A percentile compares a stretch with the other conserved stretches of the same genome.
Evolutionary conservation across 2,888 invertebrate genomes (phyloP).

Genomic region (Andrena praecox): DNA sequence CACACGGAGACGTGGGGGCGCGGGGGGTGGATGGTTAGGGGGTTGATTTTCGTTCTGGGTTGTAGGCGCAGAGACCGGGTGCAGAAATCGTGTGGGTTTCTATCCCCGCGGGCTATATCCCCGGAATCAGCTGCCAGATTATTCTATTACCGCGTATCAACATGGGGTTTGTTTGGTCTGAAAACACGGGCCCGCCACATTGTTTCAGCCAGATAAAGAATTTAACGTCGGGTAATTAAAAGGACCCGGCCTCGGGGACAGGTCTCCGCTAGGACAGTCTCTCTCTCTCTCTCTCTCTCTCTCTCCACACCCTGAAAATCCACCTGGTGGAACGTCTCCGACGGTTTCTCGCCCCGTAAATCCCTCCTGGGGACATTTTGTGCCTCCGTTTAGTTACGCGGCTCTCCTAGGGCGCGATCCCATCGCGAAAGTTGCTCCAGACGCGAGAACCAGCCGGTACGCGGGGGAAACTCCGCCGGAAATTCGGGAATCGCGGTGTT

Average conservation of each 20-base stretch:
- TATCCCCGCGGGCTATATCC: conserved; percentile 84
- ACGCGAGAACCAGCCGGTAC: not conserved
- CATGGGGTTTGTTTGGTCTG: conserved; percentile 89
- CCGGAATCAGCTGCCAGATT: conserved; percentile 87
- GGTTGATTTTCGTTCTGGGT: conserved; percentile 80
- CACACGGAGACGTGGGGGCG: conserved; percentile 42
- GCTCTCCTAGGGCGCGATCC: not conserved
- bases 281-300: not conserved
- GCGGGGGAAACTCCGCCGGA: not conserved
- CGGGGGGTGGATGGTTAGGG: conserved; percentile 34
- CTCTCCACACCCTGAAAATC: conserved; percentile 1
- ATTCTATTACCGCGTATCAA: conserved; percentile 90
- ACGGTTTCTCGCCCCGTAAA: conserved; percentile 62
- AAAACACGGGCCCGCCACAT: conserved; percentile 87
- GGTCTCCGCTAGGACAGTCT: conserved; percentile 29
- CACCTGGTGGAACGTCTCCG: conserved; percentile 32
- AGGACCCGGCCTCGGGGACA: conserved; percentile 73
- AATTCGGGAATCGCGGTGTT: not conserved
- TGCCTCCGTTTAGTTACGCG: conserved; percentile 41
- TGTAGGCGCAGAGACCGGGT: conserved; percentile 73
- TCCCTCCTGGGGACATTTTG: conserved; percentile 69
- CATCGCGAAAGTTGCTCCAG: not conserved
- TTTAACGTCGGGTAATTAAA: conserved; percentile 89
- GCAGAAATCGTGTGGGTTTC: conserved; percentile 82
- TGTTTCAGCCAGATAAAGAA: conserved; percentile 89